phyloP scores from a whole-genome alignment of 2,888 invertebrate genomes.

The Meandrusa payeni region DNA sequence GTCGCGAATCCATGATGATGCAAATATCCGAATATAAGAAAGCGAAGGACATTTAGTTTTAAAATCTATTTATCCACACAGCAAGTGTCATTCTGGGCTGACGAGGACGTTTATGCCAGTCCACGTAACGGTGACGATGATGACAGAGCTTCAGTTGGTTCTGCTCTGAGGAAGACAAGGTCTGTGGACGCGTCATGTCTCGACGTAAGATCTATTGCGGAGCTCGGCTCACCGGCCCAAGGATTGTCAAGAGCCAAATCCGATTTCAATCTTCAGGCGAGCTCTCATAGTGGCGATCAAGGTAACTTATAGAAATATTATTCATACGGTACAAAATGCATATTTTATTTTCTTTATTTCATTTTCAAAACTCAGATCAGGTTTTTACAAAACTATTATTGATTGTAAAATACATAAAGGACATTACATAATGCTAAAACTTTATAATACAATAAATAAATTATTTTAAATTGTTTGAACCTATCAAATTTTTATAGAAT shows the following conservation, averaged over 20 bases:
- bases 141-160: conserved; percentile 86
- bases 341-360: conserved; percentile 2
- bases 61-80: too few relatives aligned
- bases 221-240: conserved; percentile 83
- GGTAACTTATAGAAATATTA: conserved; percentile 79
- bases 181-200: conserved; percentile 94
- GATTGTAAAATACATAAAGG: too few relatives aligned
- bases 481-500: too few relatives aligned
- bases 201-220: conserved; percentile 88
- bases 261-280: conserved; percentile 91
- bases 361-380: too few relatives aligned
- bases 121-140: conserved; percentile 85
- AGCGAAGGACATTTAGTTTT: too few relatives aligned
- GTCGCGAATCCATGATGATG: too few relatives aligned
- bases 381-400: too few relatives aligned
- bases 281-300: conserved; percentile 84
- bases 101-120: conserved; percentile 86
- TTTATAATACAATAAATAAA: too few relatives aligned
- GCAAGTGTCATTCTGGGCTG: conserved; percentile 91
- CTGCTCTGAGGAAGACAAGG: conserved; percentile 91
- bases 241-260: conserved; percentile 91
- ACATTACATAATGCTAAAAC: too few relatives aligned
- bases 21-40: too few relatives aligned
- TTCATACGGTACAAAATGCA: too few relatives aligned
- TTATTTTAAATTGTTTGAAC: too few relatives aligned